Evolutionary conservation across 2,888 invertebrate genomes (phyloP).

Genomic region (Galeruca laticollis): DNA sequence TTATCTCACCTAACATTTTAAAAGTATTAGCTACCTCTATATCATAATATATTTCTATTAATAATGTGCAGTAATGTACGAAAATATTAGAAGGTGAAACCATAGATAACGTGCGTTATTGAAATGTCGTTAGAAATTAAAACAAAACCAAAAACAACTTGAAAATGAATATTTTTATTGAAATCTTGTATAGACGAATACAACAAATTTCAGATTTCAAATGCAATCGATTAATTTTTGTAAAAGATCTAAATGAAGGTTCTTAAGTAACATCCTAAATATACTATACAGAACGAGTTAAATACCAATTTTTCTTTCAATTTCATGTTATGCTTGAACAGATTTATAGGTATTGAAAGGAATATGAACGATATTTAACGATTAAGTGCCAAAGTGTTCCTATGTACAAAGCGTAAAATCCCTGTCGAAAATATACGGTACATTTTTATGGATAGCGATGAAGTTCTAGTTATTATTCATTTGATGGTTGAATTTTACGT

Average conservation of each 20-base stretch:
- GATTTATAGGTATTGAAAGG: conserved; percentile 10
- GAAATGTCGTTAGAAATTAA: too few species aligned
- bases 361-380: not conserved
- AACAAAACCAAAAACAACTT: too few species aligned
- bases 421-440: conserved; percentile 20
- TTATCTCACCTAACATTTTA: too few species aligned
- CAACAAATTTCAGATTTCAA: not conserved
- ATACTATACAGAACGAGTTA: not conserved
- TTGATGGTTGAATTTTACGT: conserved; percentile 19
- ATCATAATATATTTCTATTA: too few species aligned
- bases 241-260: not conserved
- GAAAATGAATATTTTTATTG: too few species aligned
- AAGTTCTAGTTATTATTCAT: conserved; percentile 20
- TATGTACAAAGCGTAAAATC: not conserved
- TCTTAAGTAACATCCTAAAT: not conserved
- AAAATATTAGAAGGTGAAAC: too few species aligned
- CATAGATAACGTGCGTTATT: too few species aligned
- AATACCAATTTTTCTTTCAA: not conserved
- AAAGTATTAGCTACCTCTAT: too few species aligned
- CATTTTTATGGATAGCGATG: conserved; percentile 23
- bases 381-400: not conserved
- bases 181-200: too few species aligned
- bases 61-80: too few species aligned
- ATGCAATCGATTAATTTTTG: not conserved
- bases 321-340: not conserved